These are phyloP conservation scores for Trichonephila inaurata DNA, from an alignment of 1,140 invertebrate species.

Conservation along the genomic window DNA sequence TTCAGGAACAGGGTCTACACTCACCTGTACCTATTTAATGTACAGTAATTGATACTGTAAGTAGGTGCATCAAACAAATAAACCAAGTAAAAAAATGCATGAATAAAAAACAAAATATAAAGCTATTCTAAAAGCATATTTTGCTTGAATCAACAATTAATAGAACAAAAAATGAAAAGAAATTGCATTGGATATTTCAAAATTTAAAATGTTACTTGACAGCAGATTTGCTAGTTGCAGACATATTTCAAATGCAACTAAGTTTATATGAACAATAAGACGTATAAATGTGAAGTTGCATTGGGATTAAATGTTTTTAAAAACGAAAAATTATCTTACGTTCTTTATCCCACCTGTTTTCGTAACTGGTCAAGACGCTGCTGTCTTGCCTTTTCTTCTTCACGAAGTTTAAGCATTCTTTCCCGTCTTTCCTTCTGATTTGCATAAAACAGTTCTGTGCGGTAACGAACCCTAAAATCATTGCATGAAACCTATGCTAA, in stretches of 20 bases:
- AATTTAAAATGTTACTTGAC: no score
- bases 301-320: background rate
- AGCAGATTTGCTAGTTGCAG: no score
- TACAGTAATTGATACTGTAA: conserved; percentile 13
- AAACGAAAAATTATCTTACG: conserved; percentile 73
- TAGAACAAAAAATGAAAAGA: no score
- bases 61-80: background rate
- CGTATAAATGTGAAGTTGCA: no score
- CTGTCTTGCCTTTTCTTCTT: conserved; percentile 64
- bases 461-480: conserved; percentile 75
- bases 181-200: no score
- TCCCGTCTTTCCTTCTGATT: conserved; percentile 75
- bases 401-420: conserved; percentile 73
- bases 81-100: background rate
- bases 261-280: no score
- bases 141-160: no score
- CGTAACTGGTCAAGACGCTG: conserved; percentile 73
- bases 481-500: conserved; percentile 70
- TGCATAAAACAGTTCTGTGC: conserved; percentile 75
- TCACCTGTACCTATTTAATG: conserved; percentile 60
- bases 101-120: background rate
- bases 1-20: conserved; percentile 49
- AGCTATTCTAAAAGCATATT: background rate
- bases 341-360: conserved; percentile 77
- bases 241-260: no score